Conservation (phyloP, 1,140 invertebrate genomes). For the Mamestra configurata region DNA sequence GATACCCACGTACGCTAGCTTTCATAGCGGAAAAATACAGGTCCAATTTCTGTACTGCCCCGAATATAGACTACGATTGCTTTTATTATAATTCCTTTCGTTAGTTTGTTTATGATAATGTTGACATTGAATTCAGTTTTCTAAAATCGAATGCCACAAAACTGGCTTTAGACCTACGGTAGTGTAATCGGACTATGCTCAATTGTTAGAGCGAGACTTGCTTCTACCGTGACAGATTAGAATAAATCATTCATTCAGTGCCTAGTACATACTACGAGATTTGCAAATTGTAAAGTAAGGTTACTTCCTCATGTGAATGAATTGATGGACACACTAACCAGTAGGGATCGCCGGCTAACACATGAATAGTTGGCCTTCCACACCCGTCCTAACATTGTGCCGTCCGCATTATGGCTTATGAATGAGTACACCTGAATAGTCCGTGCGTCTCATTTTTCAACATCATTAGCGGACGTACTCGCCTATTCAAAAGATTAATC, state of each 20-base stretch:
- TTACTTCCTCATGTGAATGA: constrained; percentile 50
- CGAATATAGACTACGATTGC: too few species aligned
- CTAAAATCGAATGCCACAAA: background rate
- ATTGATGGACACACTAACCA: constrained; percentile 46
- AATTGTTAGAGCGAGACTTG: background rate
- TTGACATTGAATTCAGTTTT: background rate
- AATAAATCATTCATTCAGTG: constrained; percentile 9
- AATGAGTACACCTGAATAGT: constrained; percentile 70
- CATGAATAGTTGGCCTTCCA: constrained; percentile 80
- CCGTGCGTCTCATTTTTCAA: constrained; percentile 69
- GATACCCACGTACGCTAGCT: constrained; percentile 54
- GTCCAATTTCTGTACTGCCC: background rate
- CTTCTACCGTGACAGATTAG: constrained; percentile 17
- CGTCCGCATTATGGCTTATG: constrained; percentile 67
- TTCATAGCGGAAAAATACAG: constrained; percentile 39
- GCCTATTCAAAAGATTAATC: constrained; percentile 45
- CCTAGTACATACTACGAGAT: constrained; percentile 35
- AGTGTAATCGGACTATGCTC: background rate
- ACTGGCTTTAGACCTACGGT: background rate
- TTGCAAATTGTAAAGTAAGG: constrained; percentile 41
- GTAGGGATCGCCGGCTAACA: constrained; percentile 57
- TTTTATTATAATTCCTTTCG: too few species aligned
- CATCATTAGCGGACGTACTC: constrained; percentile 60
- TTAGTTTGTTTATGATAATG: background rate
- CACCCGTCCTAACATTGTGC: constrained; percentile 78